Evolutionary conservation across 2,888 invertebrate genomes (phyloP).

Genomic region (Lycia hirtaria): DNA sequence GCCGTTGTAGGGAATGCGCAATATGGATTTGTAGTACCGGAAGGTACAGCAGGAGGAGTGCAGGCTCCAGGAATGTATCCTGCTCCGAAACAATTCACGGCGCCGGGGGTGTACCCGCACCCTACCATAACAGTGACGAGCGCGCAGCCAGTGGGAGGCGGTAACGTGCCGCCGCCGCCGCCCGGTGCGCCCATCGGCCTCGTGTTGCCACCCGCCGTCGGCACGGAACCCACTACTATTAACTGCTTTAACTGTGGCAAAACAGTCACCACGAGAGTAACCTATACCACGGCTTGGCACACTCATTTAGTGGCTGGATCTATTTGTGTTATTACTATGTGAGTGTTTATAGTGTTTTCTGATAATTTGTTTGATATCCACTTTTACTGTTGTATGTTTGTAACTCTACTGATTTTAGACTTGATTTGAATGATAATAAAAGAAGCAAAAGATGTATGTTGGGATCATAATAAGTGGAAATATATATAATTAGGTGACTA

Average conservation of each 20-base stretch:
- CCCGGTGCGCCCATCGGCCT: constrained; percentile 67
- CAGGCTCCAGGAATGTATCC: constrained; percentile 48
- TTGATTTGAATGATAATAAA: neutral
- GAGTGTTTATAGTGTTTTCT: constrained; percentile 53
- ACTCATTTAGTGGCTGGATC: constrained; percentile 80
- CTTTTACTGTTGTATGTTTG: neutral
- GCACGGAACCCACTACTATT: constrained; percentile 76
- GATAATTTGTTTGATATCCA: neutral
- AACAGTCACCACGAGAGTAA: constrained; percentile 78
- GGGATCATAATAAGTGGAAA: too few species aligned
- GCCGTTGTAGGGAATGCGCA: constrained; percentile 75
- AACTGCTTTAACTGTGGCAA: constrained; percentile 78
- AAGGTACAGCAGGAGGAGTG: constrained; percentile 32
- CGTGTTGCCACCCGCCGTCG: constrained; percentile 71
- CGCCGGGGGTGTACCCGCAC: constrained; percentile 76
- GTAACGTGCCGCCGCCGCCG: constrained; percentile 53
- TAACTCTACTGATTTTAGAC: neutral
- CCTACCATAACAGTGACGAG: constrained; percentile 62
- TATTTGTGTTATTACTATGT: constrained; percentile 79
- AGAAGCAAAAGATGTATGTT: too few species aligned
- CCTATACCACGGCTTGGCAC: constrained; percentile 80
- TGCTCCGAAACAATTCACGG: constrained; percentile 70
- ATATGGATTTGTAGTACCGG: constrained; percentile 67
- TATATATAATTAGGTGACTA: too few species aligned
- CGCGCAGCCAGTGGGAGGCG: constrained; percentile 60